Base-by-base conservation (phyloP, 2,797 vertebrate genomes). In the Sebastolobus altivelis region DNA sequence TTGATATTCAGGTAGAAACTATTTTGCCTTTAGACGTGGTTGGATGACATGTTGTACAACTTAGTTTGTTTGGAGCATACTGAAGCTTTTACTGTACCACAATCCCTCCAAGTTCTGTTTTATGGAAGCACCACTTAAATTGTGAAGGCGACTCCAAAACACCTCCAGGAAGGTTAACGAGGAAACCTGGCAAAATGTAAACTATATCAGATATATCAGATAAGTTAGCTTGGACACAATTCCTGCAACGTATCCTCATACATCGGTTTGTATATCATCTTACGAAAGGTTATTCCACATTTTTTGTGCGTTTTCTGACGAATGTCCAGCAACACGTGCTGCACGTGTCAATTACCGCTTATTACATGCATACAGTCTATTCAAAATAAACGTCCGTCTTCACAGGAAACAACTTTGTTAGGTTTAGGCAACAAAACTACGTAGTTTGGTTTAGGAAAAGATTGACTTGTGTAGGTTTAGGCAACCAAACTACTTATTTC, bases 271-370 rank as follows among this genome's bases (percentile, higher is more conserved):
- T 43, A 43, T 16, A 13, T 14, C 14, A 43, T 43, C 40, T 43
- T 43, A 14, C 5, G 0, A 49, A 49, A 49, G 8, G 16, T 49
- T 49, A 0, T 49, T 49, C 16, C 43, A 8, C 0, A 49, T 49
- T 49, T 49, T 38, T 49, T 20, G 3, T 49, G 43, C 16, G 7
- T 20, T 49, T 49, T 49, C 6, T 49, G 18, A 49, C 3, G 43
- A 49, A 49, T 49, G 43, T 49, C 43, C 0, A 49, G 43, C 43
- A 49, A 49, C 43, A 49, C 6, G 6, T 49, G 43, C 18, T 20
- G 16, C 43, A 49, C 3, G 7, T 0, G 43, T 49, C 16, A 49
- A 49, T 49, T 49, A 49, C 7, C 0, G 40, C 40, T 43, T 13
- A 13, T 0, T 43, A 43, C 16, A 43, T 43, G 40, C 40, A 43